These are phyloP conservation scores for Aphelenchoides besseyi DNA, from an alignment of 1,140 invertebrate species.

Conservation along the genomic window DNA sequence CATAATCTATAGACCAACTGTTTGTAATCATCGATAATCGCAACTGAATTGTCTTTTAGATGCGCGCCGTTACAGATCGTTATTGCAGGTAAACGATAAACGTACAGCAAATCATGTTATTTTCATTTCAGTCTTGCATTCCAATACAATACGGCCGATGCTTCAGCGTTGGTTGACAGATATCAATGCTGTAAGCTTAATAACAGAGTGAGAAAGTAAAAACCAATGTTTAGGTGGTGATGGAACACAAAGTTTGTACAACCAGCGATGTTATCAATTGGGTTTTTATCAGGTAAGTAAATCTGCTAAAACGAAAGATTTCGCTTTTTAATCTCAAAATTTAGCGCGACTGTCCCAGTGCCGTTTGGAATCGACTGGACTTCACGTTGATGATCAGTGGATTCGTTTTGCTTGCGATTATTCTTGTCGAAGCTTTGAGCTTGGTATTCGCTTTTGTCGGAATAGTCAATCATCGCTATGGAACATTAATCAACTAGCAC, in stretches of 20 bases:
- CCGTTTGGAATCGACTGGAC: conserved; percentile 21
- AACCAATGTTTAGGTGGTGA: no score
- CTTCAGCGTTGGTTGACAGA: conserved; percentile 14
- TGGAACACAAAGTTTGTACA: conserved; percentile 26
- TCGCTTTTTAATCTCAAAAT: conserved; percentile 8
- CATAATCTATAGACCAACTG: conserved; percentile 24
- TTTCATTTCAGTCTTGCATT: no score
- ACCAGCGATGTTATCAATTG: conserved; percentile 24
- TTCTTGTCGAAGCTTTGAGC: conserved; percentile 3
- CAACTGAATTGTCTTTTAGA: conserved; percentile 30
- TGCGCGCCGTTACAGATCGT: conserved; percentile 15
- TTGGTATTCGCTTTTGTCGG: conserved; percentile 4
- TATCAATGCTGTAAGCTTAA: conserved; percentile 29
- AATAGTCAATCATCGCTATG: conserved; percentile 21
- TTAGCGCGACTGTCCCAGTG: conserved; percentile 14
- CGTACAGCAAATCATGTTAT: no score
- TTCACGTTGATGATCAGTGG: conserved; percentile 26
- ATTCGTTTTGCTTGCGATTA: conserved; percentile 13
- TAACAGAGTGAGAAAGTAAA: no score
- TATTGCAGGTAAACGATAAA: conserved; percentile 25
- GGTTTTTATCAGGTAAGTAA: not conserved
- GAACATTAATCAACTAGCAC: conserved; percentile 13
- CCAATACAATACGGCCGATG: conserved; percentile 31
- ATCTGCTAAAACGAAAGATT: not conserved
- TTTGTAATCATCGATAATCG: conserved; percentile 8